Evolutionary conservation across 2,113 vertebrate species (phyloP), one percentile per base, ranked within the genome.

Genomic region (Elgaria multicarinata): DNA sequence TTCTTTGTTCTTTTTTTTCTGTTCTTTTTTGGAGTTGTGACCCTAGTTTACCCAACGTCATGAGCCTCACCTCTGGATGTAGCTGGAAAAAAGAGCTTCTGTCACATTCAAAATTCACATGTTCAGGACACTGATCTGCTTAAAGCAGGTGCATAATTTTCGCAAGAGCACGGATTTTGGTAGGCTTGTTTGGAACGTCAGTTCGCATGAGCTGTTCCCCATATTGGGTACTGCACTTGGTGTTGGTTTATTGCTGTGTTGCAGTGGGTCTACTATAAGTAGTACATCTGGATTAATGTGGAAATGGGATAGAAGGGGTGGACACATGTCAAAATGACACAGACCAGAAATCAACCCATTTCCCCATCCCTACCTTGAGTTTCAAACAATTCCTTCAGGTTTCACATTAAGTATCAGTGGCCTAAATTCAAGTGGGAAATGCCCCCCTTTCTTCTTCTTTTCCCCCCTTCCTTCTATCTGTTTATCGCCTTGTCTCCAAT

Each of bases 401-500:
- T 83, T 72, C 71, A 20, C 28, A 50, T 62, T 46, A 89, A 75
- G 13, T 3, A 12, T 39, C 13, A 6, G 39, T 13, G 10, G 42
- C 39, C 53, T 33, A 69, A 74, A 46, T 50, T 10, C 20, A n/a
- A 75, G 31, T 20, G 28, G 5, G 33, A 78, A 55, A 0, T 86
- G 1, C 8, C 44, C 0, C 5, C 13, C 28, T 39, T 16, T 2
- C 2, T 12, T 42, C 83, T 53, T 39, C 36, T 33, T 77, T 83
- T 0, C 10, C 67, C 76, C 10, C 67, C 76, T 90, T 81, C 87
- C 79, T 58, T 91, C 53, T n/a, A 77, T 94, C 92, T 95, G 92
- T 94, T 95, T 94, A 90, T 96, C 92, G 95, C 90, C 0, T 46
- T 93, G 93, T 96, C 92, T 96, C 93, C 91, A 92, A 87, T 94